These are phyloP conservation scores for Silurus lanzhouensis DNA, from an alignment of 2,797 vertebrate species.

Conservation along the genomic window DNA sequence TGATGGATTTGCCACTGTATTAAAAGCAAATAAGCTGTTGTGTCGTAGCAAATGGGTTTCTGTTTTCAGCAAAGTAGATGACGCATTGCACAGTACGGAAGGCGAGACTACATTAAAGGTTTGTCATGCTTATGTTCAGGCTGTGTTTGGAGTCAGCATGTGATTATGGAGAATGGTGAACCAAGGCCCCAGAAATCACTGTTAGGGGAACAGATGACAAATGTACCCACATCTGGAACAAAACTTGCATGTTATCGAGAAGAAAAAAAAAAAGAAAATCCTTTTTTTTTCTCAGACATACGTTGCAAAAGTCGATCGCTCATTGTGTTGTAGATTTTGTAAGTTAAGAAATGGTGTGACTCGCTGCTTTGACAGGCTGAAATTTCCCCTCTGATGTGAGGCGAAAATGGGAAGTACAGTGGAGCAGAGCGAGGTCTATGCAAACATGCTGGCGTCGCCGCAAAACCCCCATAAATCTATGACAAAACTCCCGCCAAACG, in stretches of 20 bases:
- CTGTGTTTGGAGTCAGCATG: constrained; percentile 34
- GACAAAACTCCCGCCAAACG: constrained; percentile 74
- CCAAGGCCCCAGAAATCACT: constrained; percentile 34
- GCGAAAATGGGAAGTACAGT: constrained; percentile 62
- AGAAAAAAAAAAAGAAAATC: constrained; percentile 17
- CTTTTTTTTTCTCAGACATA: constrained; percentile 36
- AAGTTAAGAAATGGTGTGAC: constrained; percentile 55
- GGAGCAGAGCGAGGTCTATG: constrained; percentile 63
- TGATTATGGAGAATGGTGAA: constrained; percentile 51
- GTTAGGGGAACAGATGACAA: constrained; percentile 52
- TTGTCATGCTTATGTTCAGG: constrained; percentile 58
- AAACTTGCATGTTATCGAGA: constrained; percentile 53
- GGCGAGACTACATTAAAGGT: constrained; percentile 57
- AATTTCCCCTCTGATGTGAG: constrained; percentile 59
- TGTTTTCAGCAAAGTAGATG: constrained; percentile 63
- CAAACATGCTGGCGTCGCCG: constrained; percentile 63
- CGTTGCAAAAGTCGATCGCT: constrained; percentile 51
- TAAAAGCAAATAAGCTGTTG: constrained; percentile 81
- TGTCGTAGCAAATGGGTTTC: constrained; percentile 79
- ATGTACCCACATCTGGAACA: constrained; percentile 51
- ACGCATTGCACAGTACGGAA: constrained; percentile 52
- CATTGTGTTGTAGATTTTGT: constrained; percentile 44
- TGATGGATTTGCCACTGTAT: constrained; percentile 78
- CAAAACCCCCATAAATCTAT: constrained; percentile 76
- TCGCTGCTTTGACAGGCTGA: constrained; percentile 61